Conservation (phyloP, 2,888 invertebrate species). For the Nemoura dubitans region DNA sequence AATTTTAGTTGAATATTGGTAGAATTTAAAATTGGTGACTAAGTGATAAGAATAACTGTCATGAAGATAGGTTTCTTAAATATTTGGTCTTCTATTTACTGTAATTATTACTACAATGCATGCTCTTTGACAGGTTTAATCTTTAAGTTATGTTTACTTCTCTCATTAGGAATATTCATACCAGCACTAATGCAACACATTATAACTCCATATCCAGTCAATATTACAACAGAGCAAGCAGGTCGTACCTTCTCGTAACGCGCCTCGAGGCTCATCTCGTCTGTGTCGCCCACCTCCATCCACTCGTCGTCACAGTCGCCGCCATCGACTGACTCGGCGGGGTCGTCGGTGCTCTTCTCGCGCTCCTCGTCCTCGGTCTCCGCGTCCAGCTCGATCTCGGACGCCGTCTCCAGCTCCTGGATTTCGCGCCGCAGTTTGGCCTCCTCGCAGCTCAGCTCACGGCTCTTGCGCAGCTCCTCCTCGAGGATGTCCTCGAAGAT, state of each 20-base stretch:
- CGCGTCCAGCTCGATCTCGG: constrained; percentile 8
- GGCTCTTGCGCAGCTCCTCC: constrained; percentile 64
- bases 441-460: constrained; percentile 63
- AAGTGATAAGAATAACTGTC: too few relatives aligned
- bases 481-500: constrained; percentile 49
- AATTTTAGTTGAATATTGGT: too few relatives aligned
- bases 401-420: constrained; percentile 61
- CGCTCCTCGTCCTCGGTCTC: constrained; percentile 23
- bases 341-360: neutral
- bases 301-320: constrained; percentile 47
- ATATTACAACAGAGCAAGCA: too few relatives aligned
- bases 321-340: neutral
- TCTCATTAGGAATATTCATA: too few relatives aligned
- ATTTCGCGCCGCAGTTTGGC: constrained; percentile 68
- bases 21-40: too few relatives aligned
- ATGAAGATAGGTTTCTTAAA: too few relatives aligned
- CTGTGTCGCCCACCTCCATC: constrained; percentile 57
- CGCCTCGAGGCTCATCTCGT: constrained; percentile 68
- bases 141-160: too few relatives aligned
- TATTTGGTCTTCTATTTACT: too few relatives aligned
- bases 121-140: too few relatives aligned
- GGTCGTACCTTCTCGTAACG: constrained; percentile 75
- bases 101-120: too few relatives aligned
- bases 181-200: too few relatives aligned
- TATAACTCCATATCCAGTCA: too few relatives aligned